Evolutionary conservation across 1,140 invertebrate genomes (phyloP).

Genomic region (Halyomorpha halys): DNA sequence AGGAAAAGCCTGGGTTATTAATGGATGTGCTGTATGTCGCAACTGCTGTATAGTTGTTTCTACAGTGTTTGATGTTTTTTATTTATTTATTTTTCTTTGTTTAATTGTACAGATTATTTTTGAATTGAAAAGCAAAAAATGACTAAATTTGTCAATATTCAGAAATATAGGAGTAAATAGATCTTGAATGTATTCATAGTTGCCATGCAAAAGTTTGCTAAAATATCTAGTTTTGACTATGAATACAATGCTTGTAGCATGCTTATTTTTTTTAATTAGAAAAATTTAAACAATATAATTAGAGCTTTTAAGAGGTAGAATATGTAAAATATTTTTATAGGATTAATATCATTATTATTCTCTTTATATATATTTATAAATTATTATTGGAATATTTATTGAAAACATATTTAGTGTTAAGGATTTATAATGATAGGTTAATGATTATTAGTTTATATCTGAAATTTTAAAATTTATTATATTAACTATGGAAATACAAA

Average conservation of each 20-base stretch:
- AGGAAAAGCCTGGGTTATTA: slow-evolving; percentile 1
- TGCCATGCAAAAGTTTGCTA: slow-evolving; percentile 19
- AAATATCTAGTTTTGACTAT: slow-evolving; percentile 15
- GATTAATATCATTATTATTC: no score
- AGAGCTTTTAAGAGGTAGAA: slow-evolving; percentile 17
- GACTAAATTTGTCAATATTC: slow-evolving; percentile 9
- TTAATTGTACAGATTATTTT: slow-evolving; percentile 3
- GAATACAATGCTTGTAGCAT: slow-evolving; percentile 26
- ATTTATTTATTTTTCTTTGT: slow-evolving; percentile 6
- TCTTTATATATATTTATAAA: no score
- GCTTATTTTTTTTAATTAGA: slow-evolving; percentile 16
- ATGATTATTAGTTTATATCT: no score
- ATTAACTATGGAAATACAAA: no score
- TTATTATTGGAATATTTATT: no score
- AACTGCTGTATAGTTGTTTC: slow-evolving; percentile 20
- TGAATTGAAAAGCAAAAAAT: slow-evolving; percentile 4
- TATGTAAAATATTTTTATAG: background rate
- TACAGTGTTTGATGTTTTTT: slow-evolving; percentile 19
- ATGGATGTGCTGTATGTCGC: slow-evolving; percentile 23
- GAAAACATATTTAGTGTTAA: no score
- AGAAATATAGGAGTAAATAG: slow-evolving; percentile 19
- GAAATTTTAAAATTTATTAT: no score
- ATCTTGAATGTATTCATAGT: slow-evolving; percentile 26
- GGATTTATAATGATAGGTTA: no score
- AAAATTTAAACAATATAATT: slow-evolving; percentile 5